phyloP scores from a whole-genome alignment of 2,888 invertebrate species.

The Melanargia galathea region DNA sequence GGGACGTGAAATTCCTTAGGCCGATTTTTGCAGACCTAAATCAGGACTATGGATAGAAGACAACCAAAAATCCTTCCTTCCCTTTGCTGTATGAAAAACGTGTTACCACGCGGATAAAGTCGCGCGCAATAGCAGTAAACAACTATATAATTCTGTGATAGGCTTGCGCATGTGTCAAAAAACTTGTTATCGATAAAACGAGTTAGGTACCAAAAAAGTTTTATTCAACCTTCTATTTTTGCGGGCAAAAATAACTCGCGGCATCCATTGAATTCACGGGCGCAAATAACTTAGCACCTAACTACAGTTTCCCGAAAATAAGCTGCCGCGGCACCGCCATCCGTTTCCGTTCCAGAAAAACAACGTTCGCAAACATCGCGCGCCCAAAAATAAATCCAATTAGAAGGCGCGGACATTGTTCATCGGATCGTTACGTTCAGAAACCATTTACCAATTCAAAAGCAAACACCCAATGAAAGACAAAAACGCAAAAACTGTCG shows the following conservation, averaged over 20 bases:
- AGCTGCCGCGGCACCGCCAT: conserved; percentile 37
- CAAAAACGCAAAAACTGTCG: conserved; percentile 65
- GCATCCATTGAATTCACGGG: conserved; percentile 29
- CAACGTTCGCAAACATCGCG: conserved; percentile 39
- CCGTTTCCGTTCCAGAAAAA: conserved; percentile 40
- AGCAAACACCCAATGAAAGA: conserved; percentile 52
- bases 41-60: conserved; percentile 2
- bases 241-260: conserved; percentile 24
- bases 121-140: neutral
- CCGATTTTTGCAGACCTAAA: neutral
- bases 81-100: no score
- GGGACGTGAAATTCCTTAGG: neutral
- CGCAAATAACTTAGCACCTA: conserved; percentile 36
- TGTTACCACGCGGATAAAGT: no score
- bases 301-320: conserved; percentile 35
- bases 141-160: neutral
- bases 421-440: conserved; percentile 50
- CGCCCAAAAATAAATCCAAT: conserved; percentile 54
- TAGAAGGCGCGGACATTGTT: conserved; percentile 52
- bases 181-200: conserved; percentile 5
- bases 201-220: neutral
- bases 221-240: conserved; percentile 9
- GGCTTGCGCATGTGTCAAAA: neutral
- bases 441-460: conserved; percentile 55
- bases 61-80: no score